Percentiles rank a stretch among this genome's conserved stretches.
Evolutionary conservation across 2,888 invertebrate genomes (phyloP).

Genomic region (Rhynchonema sp.): DNA sequence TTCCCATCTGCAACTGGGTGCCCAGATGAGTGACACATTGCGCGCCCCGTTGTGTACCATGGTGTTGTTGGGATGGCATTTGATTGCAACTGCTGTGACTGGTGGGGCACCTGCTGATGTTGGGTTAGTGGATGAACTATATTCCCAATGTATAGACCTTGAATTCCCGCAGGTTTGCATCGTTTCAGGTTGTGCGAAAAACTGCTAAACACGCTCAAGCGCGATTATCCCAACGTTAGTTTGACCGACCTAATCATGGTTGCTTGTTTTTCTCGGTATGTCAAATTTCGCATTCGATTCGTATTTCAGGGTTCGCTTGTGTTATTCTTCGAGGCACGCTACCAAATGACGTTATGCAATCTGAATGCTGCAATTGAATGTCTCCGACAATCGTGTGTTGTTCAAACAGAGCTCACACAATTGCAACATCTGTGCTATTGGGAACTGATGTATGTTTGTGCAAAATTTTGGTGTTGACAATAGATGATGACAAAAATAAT

Average conservation of each 20-base stretch:
- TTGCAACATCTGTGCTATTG: constrained; percentile 81
- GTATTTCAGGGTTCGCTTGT: constrained; percentile 59
- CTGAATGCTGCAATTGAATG: constrained; percentile 47
- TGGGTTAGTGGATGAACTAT: too few species aligned
- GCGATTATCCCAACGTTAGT: constrained; percentile 46
- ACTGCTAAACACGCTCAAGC: constrained; percentile 40
- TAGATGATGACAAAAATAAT: too few species aligned
- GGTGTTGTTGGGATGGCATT: constrained; percentile 62
- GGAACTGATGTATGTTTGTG: constrained; percentile 54
- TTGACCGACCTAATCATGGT: constrained; percentile 2
- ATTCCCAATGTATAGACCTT: too few species aligned
- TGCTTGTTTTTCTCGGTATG: constrained; percentile 7
- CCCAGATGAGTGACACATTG: constrained; percentile 40
- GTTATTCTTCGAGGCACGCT: constrained; percentile 66
- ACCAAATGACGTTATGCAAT: constrained; percentile 41
- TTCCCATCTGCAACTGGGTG: constrained; percentile 1
- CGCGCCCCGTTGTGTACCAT: constrained; percentile 67
- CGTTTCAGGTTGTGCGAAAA: constrained; percentile 52
- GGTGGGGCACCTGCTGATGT: too few species aligned
- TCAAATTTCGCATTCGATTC: background rate
- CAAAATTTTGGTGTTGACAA: too few species aligned
- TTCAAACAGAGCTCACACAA: constrained; percentile 65
- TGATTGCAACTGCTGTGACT: too few species aligned
- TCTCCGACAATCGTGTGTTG: constrained; percentile 59
- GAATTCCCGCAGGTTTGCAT: too few species aligned